phyloP scores from a whole-genome alignment of 2,797 vertebrate genomes.

The Eulemur rubriventer region DNA sequence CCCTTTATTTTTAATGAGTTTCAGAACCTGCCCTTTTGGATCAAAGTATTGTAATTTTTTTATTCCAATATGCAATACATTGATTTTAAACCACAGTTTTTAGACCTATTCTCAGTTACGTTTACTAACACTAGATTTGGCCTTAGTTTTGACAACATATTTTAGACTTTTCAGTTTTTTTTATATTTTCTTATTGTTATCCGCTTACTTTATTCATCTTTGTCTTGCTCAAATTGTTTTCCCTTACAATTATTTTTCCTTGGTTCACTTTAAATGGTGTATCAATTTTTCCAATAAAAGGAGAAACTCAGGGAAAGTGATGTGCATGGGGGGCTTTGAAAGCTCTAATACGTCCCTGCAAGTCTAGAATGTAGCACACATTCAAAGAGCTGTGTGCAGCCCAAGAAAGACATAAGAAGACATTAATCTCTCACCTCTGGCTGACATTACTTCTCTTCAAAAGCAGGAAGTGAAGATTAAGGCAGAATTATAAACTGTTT shows the following conservation, averaged over 20 bases:
- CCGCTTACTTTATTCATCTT: background rate
- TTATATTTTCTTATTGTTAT: background rate
- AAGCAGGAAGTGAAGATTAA: background rate
- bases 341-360: rapidly evolving
- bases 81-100: background rate
- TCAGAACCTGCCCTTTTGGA: background rate
- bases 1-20: background rate
- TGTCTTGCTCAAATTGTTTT: background rate
- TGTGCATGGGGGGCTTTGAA: background rate
- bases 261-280: background rate
- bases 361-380: background rate
- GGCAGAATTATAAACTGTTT: background rate
- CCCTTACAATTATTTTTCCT: background rate
- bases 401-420: background rate
- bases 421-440: background rate
- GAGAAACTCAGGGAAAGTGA: background rate
- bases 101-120: background rate
- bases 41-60: background rate
- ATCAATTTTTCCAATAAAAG: background rate
- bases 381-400: background rate
- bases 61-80: background rate
- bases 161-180: background rate
- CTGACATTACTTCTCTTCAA: background rate
- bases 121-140: background rate
- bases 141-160: background rate